Evolutionary conservation across 2,888 invertebrate genomes (phyloP).

Genomic region (Coleophora deauratella): DNA sequence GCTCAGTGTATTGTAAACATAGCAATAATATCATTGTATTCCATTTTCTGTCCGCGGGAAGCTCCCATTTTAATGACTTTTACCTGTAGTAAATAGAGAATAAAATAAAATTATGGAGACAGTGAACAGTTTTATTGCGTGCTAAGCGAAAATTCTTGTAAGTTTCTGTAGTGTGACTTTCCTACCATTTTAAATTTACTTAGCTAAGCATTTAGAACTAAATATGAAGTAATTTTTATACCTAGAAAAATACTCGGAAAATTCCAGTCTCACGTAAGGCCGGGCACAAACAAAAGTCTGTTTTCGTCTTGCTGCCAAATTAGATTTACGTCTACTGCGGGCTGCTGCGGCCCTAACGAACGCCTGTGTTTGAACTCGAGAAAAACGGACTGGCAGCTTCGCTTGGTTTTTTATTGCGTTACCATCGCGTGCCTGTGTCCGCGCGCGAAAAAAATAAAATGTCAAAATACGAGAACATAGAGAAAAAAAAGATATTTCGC

Average conservation of each 20-base stretch:
- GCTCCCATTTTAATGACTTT: too few relatives aligned
- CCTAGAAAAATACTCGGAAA: too few relatives aligned
- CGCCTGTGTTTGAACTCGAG: conserved; percentile 28
- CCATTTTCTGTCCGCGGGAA: background rate
- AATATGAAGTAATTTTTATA: too few relatives aligned
- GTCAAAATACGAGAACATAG: background rate
- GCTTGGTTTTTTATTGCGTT: conserved; percentile 28
- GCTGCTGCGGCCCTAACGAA: conserved; percentile 34
- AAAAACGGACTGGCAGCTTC: conserved; percentile 20
- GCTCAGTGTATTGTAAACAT: conserved; percentile 5
- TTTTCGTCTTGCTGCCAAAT: conserved; percentile 16
- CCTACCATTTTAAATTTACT: too few relatives aligned
- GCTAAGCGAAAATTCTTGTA: too few relatives aligned
- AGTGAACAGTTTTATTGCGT: too few relatives aligned
- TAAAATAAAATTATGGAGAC: too few relatives aligned
- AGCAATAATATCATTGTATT: conserved; percentile 4
- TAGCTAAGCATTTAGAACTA: too few relatives aligned
- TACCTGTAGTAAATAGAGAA: too few relatives aligned
- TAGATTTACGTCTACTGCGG: conserved; percentile 31
- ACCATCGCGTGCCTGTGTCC: conserved; percentile 19
- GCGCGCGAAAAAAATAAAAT: conserved; percentile 1
- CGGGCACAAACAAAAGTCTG: background rate
- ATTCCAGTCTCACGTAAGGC: too few relatives aligned
- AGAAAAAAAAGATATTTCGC: too few relatives aligned
- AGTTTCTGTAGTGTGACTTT: too few relatives aligned